Conservation (phyloP, 2,797 vertebrate species). For the Acanthurus leucopareius region DNA sequence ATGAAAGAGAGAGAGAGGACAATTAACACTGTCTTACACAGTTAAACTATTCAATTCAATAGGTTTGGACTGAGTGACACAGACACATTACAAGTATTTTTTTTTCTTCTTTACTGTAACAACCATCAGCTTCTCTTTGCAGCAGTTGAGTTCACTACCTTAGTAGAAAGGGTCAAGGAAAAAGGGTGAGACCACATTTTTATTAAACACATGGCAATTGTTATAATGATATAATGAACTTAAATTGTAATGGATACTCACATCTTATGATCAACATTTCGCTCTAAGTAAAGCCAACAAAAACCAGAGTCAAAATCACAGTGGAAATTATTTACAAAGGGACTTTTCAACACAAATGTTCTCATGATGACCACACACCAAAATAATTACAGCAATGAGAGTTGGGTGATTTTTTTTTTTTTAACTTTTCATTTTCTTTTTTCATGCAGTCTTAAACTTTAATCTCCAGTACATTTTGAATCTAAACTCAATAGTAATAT, state of each 20-base stretch:
- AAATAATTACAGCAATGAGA: slow-evolving; percentile 1
- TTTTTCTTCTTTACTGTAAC: no score
- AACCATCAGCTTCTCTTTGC: background rate
- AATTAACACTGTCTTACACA: slow-evolving; percentile 3
- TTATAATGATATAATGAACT: slow-evolving; percentile 52
- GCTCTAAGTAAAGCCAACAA: slow-evolving; percentile 50
- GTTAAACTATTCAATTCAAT: background rate
- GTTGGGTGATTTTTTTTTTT: no score
- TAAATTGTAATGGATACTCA: slow-evolving; percentile 46
- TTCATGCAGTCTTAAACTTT: no score
- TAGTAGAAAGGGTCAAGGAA: slow-evolving; percentile 12
- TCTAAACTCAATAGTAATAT: no score
- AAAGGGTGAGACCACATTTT: slow-evolving; percentile 25
- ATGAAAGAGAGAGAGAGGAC: slow-evolving; percentile 20
- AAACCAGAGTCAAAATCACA: slow-evolving; percentile 34
- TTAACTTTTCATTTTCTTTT: no score
- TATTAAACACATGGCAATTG: slow-evolving; percentile 52
- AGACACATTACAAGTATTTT: no score
- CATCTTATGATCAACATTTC: slow-evolving; percentile 43
- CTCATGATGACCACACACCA: slow-evolving; percentile 2
- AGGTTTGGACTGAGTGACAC: no score
- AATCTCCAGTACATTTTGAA: no score
- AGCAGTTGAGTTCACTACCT: slow-evolving; percentile 32
- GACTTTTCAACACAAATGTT: slow-evolving; percentile 14
- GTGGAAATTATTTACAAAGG: slow-evolving; percentile 34